phyloP scores from a whole-genome alignment of 2,797 vertebrate species.

The Rhynchotus rufescens region DNA sequence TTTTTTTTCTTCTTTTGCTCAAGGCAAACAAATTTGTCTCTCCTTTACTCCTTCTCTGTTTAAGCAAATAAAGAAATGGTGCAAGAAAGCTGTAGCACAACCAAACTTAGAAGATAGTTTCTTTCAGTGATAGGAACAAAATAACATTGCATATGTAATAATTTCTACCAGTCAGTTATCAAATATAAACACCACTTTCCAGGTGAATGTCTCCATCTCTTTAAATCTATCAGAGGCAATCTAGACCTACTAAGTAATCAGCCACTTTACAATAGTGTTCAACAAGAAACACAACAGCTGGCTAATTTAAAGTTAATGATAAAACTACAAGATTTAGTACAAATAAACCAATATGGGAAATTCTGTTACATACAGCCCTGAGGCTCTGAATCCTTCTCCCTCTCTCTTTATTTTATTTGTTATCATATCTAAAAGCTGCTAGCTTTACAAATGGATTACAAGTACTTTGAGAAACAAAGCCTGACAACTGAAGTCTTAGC shows the following conservation, averaged over 20 bases:
- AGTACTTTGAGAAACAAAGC: neutral
- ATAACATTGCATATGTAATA: neutral
- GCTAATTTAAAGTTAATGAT: slow-evolving; percentile 32
- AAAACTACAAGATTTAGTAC: neutral
- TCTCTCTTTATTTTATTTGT: neutral
- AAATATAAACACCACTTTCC: neutral
- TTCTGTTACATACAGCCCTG: neutral
- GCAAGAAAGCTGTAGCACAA: neutral
- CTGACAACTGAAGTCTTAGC: neutral
- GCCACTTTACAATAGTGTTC: slow-evolving; percentile 2
- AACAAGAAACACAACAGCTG: slow-evolving; percentile 36
- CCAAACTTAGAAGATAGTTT: neutral
- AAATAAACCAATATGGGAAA: neutral
- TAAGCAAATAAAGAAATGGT: neutral
- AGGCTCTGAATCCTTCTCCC: neutral
- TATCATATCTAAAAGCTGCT: neutral
- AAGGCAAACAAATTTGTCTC: neutral
- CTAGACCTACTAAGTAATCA: slow-evolving; percentile 19
- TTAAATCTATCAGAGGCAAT: slow-evolving; percentile 13
- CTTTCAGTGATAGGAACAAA: neutral
- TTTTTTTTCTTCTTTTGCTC: neutral
- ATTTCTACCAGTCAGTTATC: neutral
- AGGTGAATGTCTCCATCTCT: neutral
- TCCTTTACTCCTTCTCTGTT: neutral
- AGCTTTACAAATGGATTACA: neutral